Percentiles rank a stretch among this genome's conserved stretches.
These are phyloP conservation scores for Archaeoteleia sp. DNA, from an alignment of 2,888 invertebrate genomes.

Conservation along the genomic window DNA sequence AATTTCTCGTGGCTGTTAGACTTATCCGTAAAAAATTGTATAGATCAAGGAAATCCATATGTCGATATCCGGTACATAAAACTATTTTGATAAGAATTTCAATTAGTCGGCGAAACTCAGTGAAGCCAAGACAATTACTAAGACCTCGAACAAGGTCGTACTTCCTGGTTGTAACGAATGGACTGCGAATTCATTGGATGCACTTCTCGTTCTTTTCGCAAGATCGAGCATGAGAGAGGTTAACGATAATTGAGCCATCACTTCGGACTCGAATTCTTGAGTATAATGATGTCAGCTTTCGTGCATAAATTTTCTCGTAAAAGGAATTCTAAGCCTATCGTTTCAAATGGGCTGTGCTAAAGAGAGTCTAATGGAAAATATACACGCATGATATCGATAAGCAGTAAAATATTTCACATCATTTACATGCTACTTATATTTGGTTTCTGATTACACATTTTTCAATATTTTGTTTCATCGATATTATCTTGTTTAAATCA, in stretches of 20 bases:
- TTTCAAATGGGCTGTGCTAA: constrained; percentile 35
- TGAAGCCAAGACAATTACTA: constrained; percentile 66
- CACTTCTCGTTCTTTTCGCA: constrained; percentile 54
- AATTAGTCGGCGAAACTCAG: constrained; percentile 57
- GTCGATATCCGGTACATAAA: constrained; percentile 19
- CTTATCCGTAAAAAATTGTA: constrained; percentile 43
- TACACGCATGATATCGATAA: constrained; percentile 36
- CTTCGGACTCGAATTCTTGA: constrained; percentile 58
- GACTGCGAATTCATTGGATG: constrained; percentile 66
- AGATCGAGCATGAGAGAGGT: constrained; percentile 53
- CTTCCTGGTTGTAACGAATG: constrained; percentile 67
- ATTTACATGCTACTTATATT: constrained; percentile 22
- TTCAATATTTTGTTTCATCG: constrained; percentile 4
- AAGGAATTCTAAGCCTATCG: constrained; percentile 51
- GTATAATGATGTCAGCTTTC: constrained; percentile 54
- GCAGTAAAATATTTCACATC: constrained; percentile 26
- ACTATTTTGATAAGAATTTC: constrained; percentile 55
- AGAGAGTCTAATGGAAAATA: constrained; percentile 36
- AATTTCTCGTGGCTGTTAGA: too few relatives aligned
- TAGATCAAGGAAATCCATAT: constrained; percentile 16
- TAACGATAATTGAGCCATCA: constrained; percentile 66
- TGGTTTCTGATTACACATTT: constrained; percentile 15
- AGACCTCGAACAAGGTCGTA: constrained; percentile 61
- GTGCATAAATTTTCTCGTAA: constrained; percentile 49
- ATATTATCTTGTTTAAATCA: constrained; percentile 10